These are phyloP conservation scores for Lophotis ruficrista DNA, from an alignment of 2,113 vertebrate genomes.

Conservation along the genomic window DNA sequence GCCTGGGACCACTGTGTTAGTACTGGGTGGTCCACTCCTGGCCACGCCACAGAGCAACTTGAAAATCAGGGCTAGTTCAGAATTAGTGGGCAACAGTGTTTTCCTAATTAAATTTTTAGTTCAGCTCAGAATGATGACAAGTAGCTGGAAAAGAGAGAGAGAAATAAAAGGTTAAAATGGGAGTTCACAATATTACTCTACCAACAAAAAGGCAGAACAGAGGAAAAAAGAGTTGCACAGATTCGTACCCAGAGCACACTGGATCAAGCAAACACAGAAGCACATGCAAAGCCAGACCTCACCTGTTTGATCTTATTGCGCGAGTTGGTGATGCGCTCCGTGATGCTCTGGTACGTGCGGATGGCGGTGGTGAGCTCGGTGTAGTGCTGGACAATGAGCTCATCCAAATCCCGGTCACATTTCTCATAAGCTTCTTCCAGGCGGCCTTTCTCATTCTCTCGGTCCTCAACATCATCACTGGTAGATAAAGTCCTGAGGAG, in stretches of 20 bases:
- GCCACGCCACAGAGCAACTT: neutral
- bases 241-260: neutral
- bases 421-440: constrained; percentile 97
- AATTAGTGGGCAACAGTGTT: neutral
- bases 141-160: neutral
- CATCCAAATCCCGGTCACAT: constrained; percentile 90
- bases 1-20: fast-evolving
- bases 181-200: neutral
- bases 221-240: neutral
- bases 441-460: constrained; percentile 93
- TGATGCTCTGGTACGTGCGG: constrained; percentile 98
- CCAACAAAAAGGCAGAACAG: neutral
- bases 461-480: constrained; percentile 93
- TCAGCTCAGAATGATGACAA: neutral
- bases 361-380: constrained; percentile 96
- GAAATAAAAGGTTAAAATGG: neutral
- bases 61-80: neutral
- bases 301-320: constrained; percentile 98
- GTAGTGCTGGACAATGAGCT: constrained; percentile 95
- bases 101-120: neutral
- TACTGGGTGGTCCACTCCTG: no score
- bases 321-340: constrained; percentile 95
- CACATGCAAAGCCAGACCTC: fast-evolving
- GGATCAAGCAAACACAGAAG: no score
- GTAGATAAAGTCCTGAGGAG: constrained; percentile 86